These are phyloP conservation scores for Hetaerina titia DNA, from an alignment of 2,888 invertebrate species.

Conservation along the genomic window DNA sequence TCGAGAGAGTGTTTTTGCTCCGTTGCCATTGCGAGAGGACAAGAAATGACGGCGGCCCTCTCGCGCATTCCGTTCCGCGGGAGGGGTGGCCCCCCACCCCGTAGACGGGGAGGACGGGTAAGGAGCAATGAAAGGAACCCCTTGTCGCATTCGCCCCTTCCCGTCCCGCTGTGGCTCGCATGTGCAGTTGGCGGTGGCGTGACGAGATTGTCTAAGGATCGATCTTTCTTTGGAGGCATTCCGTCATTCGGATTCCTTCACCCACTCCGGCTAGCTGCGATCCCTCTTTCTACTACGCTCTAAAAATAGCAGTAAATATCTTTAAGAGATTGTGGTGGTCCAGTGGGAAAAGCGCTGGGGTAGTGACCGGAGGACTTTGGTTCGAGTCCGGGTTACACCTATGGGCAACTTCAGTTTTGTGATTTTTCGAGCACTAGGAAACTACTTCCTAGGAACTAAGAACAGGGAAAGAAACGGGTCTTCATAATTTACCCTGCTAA, in stretches of 20 bases:
- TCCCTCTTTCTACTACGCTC: too few relatives aligned
- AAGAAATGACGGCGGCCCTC: background rate
- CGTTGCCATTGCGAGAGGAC: background rate
- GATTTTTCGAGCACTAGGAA: too few relatives aligned
- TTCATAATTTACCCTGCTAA: too few relatives aligned
- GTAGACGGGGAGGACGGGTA: background rate
- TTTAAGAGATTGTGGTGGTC: too few relatives aligned
- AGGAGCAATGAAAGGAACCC: background rate
- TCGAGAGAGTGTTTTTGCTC: background rate
- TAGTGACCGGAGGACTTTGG: too few relatives aligned
- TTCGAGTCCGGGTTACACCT: too few relatives aligned
- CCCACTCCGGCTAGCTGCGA: background rate
- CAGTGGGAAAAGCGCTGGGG: too few relatives aligned
- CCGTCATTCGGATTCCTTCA: background rate
- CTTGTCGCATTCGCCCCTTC: background rate
- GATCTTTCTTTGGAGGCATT: background rate
- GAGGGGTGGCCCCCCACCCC: background rate
- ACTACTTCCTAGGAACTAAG: too few relatives aligned
- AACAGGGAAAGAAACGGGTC: too few relatives aligned
- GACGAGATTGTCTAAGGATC: background rate
- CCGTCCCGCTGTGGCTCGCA: too few relatives aligned
- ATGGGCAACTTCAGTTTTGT: too few relatives aligned
- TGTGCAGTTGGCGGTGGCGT: background rate
- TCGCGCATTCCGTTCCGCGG: background rate
- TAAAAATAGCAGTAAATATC: too few relatives aligned